Evolutionary conservation across 92 coral and sea anemone genomes (phyloP).

Genomic region (Zoanthus sansibaricus): DNA sequence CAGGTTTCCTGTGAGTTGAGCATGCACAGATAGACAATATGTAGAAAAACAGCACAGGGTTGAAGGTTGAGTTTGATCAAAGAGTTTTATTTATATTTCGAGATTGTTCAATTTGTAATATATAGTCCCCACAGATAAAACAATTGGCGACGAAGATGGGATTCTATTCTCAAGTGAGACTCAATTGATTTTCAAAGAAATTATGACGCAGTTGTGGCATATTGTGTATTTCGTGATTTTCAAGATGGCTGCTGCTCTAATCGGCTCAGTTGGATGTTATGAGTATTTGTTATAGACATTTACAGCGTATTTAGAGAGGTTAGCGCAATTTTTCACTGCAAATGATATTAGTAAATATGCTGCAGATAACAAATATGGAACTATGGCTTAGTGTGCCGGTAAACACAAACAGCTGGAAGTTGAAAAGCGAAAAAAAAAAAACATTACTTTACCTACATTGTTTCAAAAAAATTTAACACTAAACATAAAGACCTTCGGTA

Average conservation of each 20-base stretch:
- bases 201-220: neutral
- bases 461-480: too few relatives aligned
- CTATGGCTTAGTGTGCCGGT: too few relatives aligned
- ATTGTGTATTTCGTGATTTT: neutral
- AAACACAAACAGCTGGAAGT: too few relatives aligned
- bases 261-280: constrained; percentile 56
- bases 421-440: too few relatives aligned
- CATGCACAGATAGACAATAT: too few relatives aligned
- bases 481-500: too few relatives aligned
- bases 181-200: neutral
- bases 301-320: constrained; percentile 55
- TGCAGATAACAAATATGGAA: neutral
- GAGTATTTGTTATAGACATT: constrained; percentile 46
- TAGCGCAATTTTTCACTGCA: constrained; percentile 57
- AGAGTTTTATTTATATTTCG: too few relatives aligned
- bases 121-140: neutral
- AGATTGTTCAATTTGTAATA: too few relatives aligned
- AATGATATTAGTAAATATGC: constrained; percentile 42
- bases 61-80: too few relatives aligned
- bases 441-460: too few relatives aligned
- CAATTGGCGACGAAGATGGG: constrained; percentile 43
- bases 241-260: constrained; percentile 36
- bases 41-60: too few relatives aligned
- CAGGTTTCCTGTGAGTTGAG: too few relatives aligned
- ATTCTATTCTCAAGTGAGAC: neutral